A percentile compares a stretch with the other conserved stretches of the same genome.
These are phyloP conservation scores for Phataginus tetradactyla DNA, from an alignment of 2,797 vertebrate species.

Conservation along the genomic window DNA sequence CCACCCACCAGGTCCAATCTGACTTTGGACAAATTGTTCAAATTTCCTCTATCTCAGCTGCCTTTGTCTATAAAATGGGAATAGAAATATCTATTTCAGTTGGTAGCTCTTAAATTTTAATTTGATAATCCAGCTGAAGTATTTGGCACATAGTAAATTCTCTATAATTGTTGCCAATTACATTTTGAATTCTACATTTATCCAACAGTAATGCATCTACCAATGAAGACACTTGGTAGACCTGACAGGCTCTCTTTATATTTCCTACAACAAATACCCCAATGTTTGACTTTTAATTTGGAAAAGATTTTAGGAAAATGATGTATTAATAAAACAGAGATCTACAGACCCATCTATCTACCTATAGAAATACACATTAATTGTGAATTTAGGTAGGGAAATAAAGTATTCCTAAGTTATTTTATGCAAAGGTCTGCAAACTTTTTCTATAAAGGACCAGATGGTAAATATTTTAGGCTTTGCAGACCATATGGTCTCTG, in stretches of 20 bases:
- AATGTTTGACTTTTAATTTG: slow-evolving; percentile 41
- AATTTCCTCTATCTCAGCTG: background rate
- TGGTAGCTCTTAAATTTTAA: background rate
- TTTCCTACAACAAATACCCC: background rate
- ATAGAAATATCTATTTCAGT: background rate
- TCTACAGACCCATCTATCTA: background rate
- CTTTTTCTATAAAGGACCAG: background rate
- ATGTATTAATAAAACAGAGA: background rate
- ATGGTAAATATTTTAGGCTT: background rate
- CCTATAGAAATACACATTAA: background rate
- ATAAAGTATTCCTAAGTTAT: background rate
- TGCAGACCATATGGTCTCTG: background rate
- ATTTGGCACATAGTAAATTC: background rate
- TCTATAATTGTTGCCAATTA: background rate
- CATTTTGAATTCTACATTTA: slow-evolving; percentile 30
- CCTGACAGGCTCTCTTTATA: background rate
- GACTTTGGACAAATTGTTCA: background rate
- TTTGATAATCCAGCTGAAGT: background rate
- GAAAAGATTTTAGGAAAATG: slow-evolving; percentile 25
- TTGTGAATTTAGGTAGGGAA: background rate
- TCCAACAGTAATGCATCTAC: background rate
- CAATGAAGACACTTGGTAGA: background rate
- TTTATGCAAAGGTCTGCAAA: background rate
- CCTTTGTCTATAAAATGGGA: background rate
- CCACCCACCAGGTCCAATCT: background rate